Base-by-base conservation (phyloP, 2,888 invertebrate genomes). In the Apodemia duryi region DNA sequence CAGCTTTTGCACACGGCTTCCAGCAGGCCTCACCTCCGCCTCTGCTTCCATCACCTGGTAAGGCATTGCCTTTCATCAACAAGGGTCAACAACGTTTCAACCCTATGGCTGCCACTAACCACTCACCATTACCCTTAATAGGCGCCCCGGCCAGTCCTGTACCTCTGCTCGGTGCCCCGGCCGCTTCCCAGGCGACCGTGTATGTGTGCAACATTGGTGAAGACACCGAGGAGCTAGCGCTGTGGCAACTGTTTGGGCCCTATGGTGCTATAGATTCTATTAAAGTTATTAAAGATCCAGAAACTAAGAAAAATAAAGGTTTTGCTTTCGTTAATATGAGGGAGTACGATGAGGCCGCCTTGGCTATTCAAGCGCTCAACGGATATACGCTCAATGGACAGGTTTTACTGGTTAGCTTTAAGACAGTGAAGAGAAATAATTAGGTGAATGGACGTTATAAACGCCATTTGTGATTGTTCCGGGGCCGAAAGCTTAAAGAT, bases 351-450 rank as follows among this genome's bases (percentile, higher is more conserved):
- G 92, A 92, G 84, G 92, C 92, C 29, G 89, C 92, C 41, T 86
- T 91, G 88, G 92, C 92, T 74, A 92, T 92, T 73, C 92, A 91
- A 81, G 89, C 91, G 65, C 89, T 92, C 78, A 92, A 92, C 71
- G 92, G 92, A 71, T 91, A 91, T 80, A 88, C 92, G 85, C 91
- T 92, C 85, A 92, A 92, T 74, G 92, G 92, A 74, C 92, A 92
- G 85, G 92, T 92, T 82, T 84, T 92, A 79, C 92, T 92, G 64
- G 92, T 92, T 88, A 92, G 91, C 86, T 92, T 92, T 90, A 92
- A 92, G 86, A 92, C 92, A 70, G 92, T 91, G 85, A 92, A 92
- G 85, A 86, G 91, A 82, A 90, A 78, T 84, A 87, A 84, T 81
- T 88, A 88, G 83, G 75, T 82, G 79, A 76, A 80, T 81, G 85